These are phyloP conservation scores for Agrenia bidenticulata DNA, from an alignment of 2,888 invertebrate genomes.

Conservation along the genomic window DNA sequence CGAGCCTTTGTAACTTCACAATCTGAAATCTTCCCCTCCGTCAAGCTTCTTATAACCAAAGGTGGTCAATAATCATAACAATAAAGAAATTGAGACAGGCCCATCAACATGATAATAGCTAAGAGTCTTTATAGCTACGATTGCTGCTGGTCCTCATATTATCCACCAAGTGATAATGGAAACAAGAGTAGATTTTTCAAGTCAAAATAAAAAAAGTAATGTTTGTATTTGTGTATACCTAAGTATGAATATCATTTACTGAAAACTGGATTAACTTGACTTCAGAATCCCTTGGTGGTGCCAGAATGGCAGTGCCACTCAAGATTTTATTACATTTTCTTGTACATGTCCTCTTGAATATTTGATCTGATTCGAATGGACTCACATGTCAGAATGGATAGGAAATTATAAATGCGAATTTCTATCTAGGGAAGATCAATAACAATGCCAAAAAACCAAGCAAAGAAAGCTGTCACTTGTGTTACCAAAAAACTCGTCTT, in stretches of 20 bases:
- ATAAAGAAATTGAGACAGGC: slow-evolving; percentile 11
- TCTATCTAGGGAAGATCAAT: too few relatives aligned
- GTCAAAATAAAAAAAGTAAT: slow-evolving; percentile 22
- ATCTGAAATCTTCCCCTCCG: too few relatives aligned
- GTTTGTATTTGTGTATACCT: too few relatives aligned
- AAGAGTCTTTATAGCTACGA: not conserved
- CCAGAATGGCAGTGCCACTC: too few relatives aligned
- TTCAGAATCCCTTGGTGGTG: slow-evolving; percentile 6
- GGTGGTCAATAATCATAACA: slow-evolving; percentile 13
- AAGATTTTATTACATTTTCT: too few relatives aligned
- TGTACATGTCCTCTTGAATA: too few relatives aligned
- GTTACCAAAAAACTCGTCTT: slow-evolving; percentile 1
- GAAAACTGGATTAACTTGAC: slow-evolving; percentile 49
- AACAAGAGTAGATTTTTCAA: not conserved
- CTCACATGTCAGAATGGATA: not conserved
- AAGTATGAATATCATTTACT: slow-evolving; percentile 33
- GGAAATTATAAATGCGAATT: slow-evolving; percentile 5
- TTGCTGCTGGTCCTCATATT: too few relatives aligned
- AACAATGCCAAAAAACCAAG: too few relatives aligned
- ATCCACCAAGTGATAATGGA: not conserved
- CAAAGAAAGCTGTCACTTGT: not conserved
- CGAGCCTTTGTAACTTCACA: too few relatives aligned
- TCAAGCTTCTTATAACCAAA: not conserved
- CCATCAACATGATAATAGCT: too few relatives aligned
- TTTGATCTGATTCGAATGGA: not conserved